Evolutionary conservation across 2,888 invertebrate genomes (phyloP).

Genomic region (Ceramica pisi): DNA sequence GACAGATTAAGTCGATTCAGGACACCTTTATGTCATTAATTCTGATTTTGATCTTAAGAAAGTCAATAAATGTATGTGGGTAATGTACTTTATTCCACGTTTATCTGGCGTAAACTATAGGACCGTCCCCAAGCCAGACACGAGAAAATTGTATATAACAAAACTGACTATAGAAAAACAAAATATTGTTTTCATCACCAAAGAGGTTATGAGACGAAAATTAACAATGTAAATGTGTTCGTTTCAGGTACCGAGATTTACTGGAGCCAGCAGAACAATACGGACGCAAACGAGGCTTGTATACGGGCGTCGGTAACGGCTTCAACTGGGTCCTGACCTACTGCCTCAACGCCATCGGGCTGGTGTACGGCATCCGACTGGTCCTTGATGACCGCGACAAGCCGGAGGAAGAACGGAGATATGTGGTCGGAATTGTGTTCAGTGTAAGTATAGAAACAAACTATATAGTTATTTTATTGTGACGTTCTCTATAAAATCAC

Average conservation of each 20-base stretch:
- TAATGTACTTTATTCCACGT: no score
- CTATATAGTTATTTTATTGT: background rate
- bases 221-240: background rate
- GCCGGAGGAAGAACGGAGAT: conserved; percentile 90
- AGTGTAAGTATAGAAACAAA: conserved; percentile 87
- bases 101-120: no score
- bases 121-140: no score
- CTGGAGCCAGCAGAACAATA: conserved; percentile 92
- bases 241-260: conserved; percentile 88
- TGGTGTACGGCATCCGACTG: conserved; percentile 94
- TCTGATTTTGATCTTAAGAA: no score
- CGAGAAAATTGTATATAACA: background rate
- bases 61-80: no score
- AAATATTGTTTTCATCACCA: no score
- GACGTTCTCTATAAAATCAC: background rate
- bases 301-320: conserved; percentile 93
- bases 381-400: conserved; percentile 92
- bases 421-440: conserved; percentile 93
- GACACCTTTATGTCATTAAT: no score
- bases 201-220: background rate
- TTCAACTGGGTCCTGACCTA: conserved; percentile 95
- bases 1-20: no score
- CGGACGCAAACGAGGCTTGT: conserved; percentile 92
- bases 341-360: conserved; percentile 93
- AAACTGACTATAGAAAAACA: background rate